A percentile compares a stretch with the other conserved stretches of the same genome.
phyloP scores from a whole-genome alignment of 2,113 vertebrate genomes.

The Acanthochromis polyacanthus region DNA sequence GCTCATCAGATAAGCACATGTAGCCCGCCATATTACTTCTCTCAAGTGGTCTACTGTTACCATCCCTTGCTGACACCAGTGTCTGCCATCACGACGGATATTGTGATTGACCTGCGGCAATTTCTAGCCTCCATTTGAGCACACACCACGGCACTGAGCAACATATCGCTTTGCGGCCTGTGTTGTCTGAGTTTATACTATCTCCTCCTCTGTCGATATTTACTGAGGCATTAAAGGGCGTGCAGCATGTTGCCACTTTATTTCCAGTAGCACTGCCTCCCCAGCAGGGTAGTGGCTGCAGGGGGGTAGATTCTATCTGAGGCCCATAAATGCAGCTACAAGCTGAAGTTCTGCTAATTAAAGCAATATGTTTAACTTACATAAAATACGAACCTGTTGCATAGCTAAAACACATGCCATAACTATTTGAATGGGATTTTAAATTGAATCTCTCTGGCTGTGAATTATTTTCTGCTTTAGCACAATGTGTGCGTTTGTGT shows the following conservation, averaged over 20 bases:
- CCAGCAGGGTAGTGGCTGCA: constrained; percentile 59
- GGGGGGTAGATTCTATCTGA: constrained; percentile 37
- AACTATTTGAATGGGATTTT: constrained; percentile 20
- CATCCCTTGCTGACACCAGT: constrained; percentile 67
- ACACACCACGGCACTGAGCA: constrained; percentile 49
- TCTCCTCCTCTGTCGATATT: constrained; percentile 77
- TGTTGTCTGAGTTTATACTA: constrained; percentile 76
- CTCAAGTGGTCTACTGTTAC: constrained; percentile 71
- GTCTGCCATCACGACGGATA: constrained; percentile 61
- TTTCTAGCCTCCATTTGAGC: constrained; percentile 64
- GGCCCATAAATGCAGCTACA: constrained; percentile 47
- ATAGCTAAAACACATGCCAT: neutral
- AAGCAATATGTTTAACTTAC: constrained; percentile 25
- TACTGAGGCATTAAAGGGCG: constrained; percentile 77
- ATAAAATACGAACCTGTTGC: constrained; percentile 16
- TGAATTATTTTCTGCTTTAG: constrained; percentile 16
- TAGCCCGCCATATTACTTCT: constrained; percentile 55
- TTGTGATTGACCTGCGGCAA: constrained; percentile 76
- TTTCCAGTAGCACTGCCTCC: constrained; percentile 63
- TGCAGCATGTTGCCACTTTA: constrained; percentile 64
- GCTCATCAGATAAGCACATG: constrained; percentile 69
- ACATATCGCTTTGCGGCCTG: constrained; percentile 62
- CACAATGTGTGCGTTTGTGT: constrained; percentile 1
- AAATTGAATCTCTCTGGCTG: constrained; percentile 7
- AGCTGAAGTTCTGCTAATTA: constrained; percentile 46